A percentile compares a stretch with the other conserved stretches of the same genome.
Evolutionary conservation across 2,888 invertebrate species (phyloP).

Genomic region (Cerastis rubricosa): DNA sequence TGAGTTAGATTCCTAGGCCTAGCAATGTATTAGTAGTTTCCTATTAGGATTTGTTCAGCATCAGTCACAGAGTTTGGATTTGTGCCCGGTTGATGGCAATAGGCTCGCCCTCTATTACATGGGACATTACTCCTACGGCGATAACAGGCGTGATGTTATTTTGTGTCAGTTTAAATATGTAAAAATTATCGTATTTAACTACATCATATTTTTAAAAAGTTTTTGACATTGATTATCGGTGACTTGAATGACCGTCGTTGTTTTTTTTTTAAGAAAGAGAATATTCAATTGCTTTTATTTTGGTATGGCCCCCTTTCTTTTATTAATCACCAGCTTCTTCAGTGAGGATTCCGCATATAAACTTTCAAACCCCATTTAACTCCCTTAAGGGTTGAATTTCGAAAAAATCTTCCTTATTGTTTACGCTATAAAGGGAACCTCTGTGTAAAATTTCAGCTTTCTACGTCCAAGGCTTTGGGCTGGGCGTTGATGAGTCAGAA

Average conservation of each 20-base stretch:
- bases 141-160: background rate
- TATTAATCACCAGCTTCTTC: too few species aligned
- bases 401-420: too few species aligned
- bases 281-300: too few species aligned
- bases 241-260: background rate
- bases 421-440: too few species aligned
- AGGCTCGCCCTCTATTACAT: background rate
- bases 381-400: too few species aligned
- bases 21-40: background rate
- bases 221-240: background rate
- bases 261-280: background rate
- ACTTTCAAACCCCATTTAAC: too few species aligned
- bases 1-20: background rate
- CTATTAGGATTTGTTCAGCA: background rate
- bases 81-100: background rate
- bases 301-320: too few species aligned
- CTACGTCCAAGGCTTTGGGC: too few species aligned
- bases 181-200: background rate
- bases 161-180: background rate
- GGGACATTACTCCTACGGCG: background rate
- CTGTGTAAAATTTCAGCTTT: too few species aligned
- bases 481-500: too few species aligned
- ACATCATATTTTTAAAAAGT: background rate
- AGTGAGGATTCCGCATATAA: too few species aligned
- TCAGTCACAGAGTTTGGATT: background rate